These are phyloP conservation scores for Notodonta ziczac DNA, from an alignment of 2,888 invertebrate species.

Conservation along the genomic window DNA sequence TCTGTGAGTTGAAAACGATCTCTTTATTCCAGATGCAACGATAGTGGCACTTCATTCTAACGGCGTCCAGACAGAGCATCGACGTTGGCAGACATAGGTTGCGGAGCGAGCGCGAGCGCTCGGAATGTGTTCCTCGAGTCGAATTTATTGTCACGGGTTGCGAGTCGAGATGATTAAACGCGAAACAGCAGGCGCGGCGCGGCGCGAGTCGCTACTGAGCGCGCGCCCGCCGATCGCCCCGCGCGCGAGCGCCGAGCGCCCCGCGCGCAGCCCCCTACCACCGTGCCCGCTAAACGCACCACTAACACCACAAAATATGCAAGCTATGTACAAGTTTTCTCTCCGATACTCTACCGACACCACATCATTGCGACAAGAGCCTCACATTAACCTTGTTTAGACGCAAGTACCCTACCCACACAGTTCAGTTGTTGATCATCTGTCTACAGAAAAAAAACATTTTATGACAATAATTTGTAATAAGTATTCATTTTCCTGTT, in stretches of 20 bases:
- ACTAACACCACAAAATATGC: conserved; percentile 33
- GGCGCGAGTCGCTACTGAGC: conserved; percentile 59
- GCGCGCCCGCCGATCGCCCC: conserved; percentile 51
- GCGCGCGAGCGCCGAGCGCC: conserved; percentile 14
- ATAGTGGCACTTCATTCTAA: conserved; percentile 90
- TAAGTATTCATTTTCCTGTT: conserved; percentile 1
- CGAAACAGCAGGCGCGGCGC: conserved; percentile 66
- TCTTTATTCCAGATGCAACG: conserved; percentile 96
- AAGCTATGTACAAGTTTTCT: conserved; percentile 34
- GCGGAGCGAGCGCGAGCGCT: conserved; percentile 77
- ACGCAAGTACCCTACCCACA: neutral
- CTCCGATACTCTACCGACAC: conserved; percentile 5
- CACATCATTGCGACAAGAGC: conserved; percentile 1
- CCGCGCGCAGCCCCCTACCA: conserved; percentile 41
- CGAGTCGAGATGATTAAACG: conserved; percentile 46
- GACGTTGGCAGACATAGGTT: conserved; percentile 80
- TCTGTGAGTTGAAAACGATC: conserved; percentile 96
- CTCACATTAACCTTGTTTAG: neutral
- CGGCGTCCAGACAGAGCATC: conserved; percentile 76
- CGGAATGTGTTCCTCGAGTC: conserved; percentile 64
- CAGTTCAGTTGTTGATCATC: neutral
- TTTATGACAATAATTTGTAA: no score
- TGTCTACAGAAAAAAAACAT: neutral
- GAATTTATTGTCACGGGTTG: conserved; percentile 81
- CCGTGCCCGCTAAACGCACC: conserved; percentile 21